Conservation (phyloP, 2,888 invertebrate species). For the Penaeus monodon region DNA sequence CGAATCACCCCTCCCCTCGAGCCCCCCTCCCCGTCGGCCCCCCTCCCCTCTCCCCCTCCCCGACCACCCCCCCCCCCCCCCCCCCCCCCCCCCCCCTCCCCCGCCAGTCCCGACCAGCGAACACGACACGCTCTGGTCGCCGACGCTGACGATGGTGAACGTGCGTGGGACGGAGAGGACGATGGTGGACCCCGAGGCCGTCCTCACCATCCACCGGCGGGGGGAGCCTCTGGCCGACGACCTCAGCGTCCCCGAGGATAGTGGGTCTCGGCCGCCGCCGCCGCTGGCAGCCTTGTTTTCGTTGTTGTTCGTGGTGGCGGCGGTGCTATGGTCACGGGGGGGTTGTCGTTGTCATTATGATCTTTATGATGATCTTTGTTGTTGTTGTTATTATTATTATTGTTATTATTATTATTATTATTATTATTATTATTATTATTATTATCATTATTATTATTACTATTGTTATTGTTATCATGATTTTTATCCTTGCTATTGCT, state of each 20-base stretch:
- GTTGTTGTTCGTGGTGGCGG: not conserved
- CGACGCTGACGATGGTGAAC: constrained; percentile 53
- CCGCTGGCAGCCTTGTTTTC: not conserved
- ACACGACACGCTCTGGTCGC: constrained; percentile 42
- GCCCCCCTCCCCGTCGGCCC: too few species aligned
- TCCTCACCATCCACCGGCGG: constrained; percentile 40
- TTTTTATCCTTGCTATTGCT: too few species aligned
- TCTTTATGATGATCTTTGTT: too few species aligned
- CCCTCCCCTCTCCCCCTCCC: not conserved
- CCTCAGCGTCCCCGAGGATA: constrained; percentile 41
- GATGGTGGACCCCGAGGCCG: constrained; percentile 44
- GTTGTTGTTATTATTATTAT: too few species aligned
- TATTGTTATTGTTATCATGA: too few species aligned
- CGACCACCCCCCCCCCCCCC: too few species aligned
- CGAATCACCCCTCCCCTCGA: not conserved
- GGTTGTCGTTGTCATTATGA: too few species aligned
- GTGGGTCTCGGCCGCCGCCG: not conserved
- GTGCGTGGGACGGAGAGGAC: constrained; percentile 53
- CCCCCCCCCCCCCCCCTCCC: not conserved
- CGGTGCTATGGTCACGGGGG: not conserved
- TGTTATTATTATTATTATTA: too few species aligned
- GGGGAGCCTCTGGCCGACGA: constrained; percentile 36
- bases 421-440: too few species aligned
- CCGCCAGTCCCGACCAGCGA: constrained; percentile 28
- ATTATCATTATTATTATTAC: too few species aligned